A percentile compares a stretch with the other conserved stretches of the same genome.
phyloP scores from a whole-genome alignment of 2,888 invertebrate species.

The Hemithea aestivaria region DNA sequence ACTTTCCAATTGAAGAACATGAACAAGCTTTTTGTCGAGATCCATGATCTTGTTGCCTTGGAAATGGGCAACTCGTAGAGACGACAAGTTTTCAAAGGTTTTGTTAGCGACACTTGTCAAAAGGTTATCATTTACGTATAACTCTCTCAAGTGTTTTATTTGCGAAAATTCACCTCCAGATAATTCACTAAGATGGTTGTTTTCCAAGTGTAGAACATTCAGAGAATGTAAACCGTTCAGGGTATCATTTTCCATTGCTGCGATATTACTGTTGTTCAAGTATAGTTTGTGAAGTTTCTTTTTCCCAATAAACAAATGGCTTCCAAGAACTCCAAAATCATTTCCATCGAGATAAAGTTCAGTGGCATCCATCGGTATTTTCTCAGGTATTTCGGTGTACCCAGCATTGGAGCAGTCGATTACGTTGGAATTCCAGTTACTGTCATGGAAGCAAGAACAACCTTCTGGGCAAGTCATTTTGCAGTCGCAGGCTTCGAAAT shows the following conservation, averaged over 20 bases:
- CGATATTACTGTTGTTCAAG: slow-evolving; percentile 87
- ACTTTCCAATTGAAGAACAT: slow-evolving; percentile 80
- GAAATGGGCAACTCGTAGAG: slow-evolving; percentile 84
- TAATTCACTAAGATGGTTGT: slow-evolving; percentile 84
- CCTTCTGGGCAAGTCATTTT: slow-evolving; percentile 92
- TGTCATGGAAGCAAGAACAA: slow-evolving; percentile 91
- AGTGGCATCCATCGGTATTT: slow-evolving; percentile 93
- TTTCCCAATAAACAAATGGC: slow-evolving; percentile 91
- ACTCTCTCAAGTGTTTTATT: slow-evolving; percentile 85
- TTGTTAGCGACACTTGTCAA: slow-evolving; percentile 84
- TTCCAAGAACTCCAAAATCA: slow-evolving; percentile 84
- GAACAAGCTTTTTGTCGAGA: slow-evolving; percentile 82
- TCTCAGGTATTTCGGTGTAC: slow-evolving; percentile 84
- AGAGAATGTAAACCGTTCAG: slow-evolving; percentile 87
- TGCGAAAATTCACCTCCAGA: slow-evolving; percentile 89
- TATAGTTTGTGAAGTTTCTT: slow-evolving; percentile 87
- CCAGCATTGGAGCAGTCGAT: slow-evolving; percentile 89
- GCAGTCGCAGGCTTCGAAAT: slow-evolving; percentile 93
- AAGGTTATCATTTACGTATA: slow-evolving; percentile 89
- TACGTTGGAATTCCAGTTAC: slow-evolving; percentile 90
- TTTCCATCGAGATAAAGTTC: slow-evolving; percentile 92
- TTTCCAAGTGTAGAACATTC: slow-evolving; percentile 86
- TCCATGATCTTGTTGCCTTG: slow-evolving; percentile 87
- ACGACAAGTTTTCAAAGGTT: slow-evolving; percentile 85
- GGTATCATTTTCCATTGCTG: slow-evolving; percentile 85